phyloP scores from a whole-genome alignment of 2,797 vertebrate species.

The Smutsia temminckii region DNA sequence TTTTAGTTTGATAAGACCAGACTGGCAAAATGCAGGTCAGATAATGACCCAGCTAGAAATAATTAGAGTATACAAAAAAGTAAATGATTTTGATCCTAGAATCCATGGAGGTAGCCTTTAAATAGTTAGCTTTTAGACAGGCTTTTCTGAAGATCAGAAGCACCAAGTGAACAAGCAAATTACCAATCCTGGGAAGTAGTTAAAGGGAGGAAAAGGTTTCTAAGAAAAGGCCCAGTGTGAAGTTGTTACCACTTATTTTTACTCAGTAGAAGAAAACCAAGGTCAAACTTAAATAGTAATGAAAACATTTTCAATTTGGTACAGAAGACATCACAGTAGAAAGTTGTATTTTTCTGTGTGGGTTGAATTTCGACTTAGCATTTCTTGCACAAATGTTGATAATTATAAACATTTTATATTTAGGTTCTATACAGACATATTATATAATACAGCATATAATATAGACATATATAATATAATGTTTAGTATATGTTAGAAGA shows the following conservation, averaged over 20 bases:
- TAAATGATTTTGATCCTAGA: conserved; percentile 24
- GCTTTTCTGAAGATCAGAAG: background rate
- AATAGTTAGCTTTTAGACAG: conserved; percentile 9
- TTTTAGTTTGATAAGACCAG: background rate
- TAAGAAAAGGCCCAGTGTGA: background rate
- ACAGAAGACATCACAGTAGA: background rate
- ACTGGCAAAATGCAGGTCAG: background rate
- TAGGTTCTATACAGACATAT: background rate
- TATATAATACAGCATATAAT: background rate
- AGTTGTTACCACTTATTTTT: background rate
- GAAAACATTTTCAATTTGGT: conserved; percentile 4
- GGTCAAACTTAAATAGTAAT: background rate
- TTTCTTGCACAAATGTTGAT: background rate
- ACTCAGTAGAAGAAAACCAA: background rate
- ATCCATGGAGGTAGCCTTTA: background rate
- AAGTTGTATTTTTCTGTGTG: background rate
- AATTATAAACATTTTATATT: background rate
- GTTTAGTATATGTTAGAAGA: background rate
- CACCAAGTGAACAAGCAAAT: background rate
- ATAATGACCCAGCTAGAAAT: conserved; percentile 13
- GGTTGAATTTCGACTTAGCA: background rate
- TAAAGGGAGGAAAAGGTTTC: background rate
- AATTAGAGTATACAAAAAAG: background rate
- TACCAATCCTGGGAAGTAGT: background rate
- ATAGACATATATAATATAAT: background rate